These are phyloP conservation scores for Oreocharis arfaki DNA, from an alignment of 2,113 vertebrate genomes.

Conservation along the genomic window DNA sequence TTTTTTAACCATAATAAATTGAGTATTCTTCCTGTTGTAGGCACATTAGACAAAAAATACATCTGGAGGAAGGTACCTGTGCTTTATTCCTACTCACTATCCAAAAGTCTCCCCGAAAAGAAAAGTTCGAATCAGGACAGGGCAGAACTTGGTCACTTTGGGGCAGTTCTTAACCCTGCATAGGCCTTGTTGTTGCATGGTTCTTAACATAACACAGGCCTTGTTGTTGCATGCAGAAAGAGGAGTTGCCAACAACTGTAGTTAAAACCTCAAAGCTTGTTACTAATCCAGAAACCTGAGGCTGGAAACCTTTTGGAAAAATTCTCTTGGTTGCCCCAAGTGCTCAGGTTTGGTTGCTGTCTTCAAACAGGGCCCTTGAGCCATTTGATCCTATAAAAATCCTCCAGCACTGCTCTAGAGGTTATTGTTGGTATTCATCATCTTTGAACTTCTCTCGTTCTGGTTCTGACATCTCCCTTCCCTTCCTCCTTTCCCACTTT, in stretches of 20 bases:
- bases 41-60: background rate
- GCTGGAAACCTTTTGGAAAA: background rate
- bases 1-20: background rate
- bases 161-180: background rate
- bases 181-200: background rate
- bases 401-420: background rate
- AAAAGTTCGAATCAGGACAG: background rate
- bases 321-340: background rate
- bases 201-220: too few relatives aligned
- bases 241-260: background rate
- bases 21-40: background rate
- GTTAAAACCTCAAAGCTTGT: background rate
- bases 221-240: background rate
- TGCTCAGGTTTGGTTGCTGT: background rate
- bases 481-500: background rate
- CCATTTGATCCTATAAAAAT: background rate
- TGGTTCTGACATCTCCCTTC: background rate
- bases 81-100: background rate
- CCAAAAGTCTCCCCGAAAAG: background rate
- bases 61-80: background rate
- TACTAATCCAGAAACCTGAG: background rate
- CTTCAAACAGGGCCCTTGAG: background rate
- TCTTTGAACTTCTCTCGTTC: background rate
- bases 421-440: background rate
- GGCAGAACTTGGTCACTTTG: background rate